Base-by-base conservation (phyloP, 1,140 invertebrate species). In the Xylocopa sonorina region DNA sequence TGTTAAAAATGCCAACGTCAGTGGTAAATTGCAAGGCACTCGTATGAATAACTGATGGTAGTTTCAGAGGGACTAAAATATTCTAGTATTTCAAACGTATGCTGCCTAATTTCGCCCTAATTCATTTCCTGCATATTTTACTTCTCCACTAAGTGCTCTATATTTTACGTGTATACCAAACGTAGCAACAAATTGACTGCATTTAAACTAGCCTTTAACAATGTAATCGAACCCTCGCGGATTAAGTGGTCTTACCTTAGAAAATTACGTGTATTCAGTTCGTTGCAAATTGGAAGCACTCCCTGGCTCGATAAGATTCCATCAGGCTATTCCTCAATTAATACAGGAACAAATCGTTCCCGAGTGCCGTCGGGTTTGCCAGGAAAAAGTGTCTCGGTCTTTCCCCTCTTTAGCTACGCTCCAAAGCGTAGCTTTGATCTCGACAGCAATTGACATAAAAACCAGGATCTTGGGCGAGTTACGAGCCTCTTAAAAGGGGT, bases 391-490 rank as follows among this genome's bases (percentile, higher is more conserved):
- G 32, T n/a, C 46, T 21, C 29, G 16, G 9, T 71, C 34, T 57
- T 29, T 16, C 5, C 14, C 24, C 38, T 14, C 32, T 38, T 41
- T 32, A 73, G 10, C 12, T 62, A 62, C 50, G n/a, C 21, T 62
- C 12, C 7, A 2, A 32, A 43, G 12, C 3, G 18, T 1, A 48
- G 48, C 38, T 63, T 41, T 53, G 48, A 41, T 27, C n/a, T 50
- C 9, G 32, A 34, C 21, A 34, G 34, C 21, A 41, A n/a, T 62
- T 53, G 58, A 46, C 21, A 57, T 29, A 48, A 48, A 76, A 76
- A 67, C 73, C 41, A 57, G 21, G 41, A 43, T 46, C 62, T 43
- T 53, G 27, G 50, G 24, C n/a, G 27, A 57, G 51, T 57, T 16
- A 34, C n/a, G 24, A 24, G 21, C 10, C 18, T 24, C 5, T 43